Evolutionary conservation across 2,797 vertebrate genomes (phyloP), one percentile per base, ranked within the genome.

Genomic region (Premnoplex brunnescens): DNA sequence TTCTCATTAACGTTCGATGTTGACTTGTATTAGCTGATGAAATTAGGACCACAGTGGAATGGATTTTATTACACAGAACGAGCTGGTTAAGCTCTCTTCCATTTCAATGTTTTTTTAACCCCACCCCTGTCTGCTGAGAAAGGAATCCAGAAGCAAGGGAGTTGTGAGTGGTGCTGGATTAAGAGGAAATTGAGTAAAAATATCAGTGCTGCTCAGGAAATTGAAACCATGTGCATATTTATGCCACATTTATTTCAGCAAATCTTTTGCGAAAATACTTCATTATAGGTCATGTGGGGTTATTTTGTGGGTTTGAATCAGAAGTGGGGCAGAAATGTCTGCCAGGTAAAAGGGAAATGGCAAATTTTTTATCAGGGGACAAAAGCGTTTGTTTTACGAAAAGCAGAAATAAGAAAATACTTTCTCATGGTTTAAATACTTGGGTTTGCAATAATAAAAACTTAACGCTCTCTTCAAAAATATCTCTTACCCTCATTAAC

Each of bases 21-120:
- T 98, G 97, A 97, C 96, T 98, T 98, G 93, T 97, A 97, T 97
- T 97, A 97, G 91, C 89, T 97, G 97, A 97, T 97, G 96, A 97
- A 98, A 98, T 98, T 97, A 98, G 91, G 94, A 96, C 88, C 94
- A 97, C 93, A 96, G 91, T 94, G 86, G 82, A 97, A 97, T 97
- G 91, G 86, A 97, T 97, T 97, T 98, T 97, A 97, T 97, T 97
- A 97, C 49, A 89, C 49, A 83, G 85, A 97, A 97, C 81, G 93
- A 97, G 59, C 85, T 95, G 81, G 88, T 96, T 97, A 96, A 97
- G 91, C 88, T 97, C 59, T 95, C 92, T 95, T 97, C 84, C 91
- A 95, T 95, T 96, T 96, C 83, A 59, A 14, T 97, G 88, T 97
- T 96, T 97, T 97, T 97, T 97, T 97, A 97, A 96, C 95, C 87